Evolutionary conservation across 1,140 invertebrate species (phyloP).

Genomic region (Drepana arcuata): DNA sequence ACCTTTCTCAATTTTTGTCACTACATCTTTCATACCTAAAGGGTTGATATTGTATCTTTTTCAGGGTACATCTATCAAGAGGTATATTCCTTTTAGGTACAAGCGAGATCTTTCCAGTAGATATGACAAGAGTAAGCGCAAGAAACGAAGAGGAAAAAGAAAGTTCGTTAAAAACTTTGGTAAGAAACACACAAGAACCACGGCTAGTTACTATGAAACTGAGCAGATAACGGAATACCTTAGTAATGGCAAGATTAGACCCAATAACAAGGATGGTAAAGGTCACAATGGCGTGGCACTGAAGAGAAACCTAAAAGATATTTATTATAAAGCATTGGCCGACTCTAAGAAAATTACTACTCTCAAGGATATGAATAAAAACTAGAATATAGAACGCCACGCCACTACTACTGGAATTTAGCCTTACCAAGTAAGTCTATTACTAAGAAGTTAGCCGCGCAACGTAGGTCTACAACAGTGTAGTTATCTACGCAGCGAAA

Average conservation of each 20-base stretch:
- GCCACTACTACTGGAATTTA: no score
- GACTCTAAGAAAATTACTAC: slow-evolving; percentile 11
- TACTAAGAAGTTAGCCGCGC: no score
- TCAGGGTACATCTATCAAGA: no score
- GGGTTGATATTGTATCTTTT: no score
- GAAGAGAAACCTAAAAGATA: slow-evolving; percentile 16
- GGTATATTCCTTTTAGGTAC: slow-evolving; percentile 7
- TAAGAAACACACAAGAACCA: slow-evolving; percentile 26
- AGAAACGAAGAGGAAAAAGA: slow-evolving; percentile 5
- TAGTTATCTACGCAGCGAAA: no score
- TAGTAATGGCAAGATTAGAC: neutral
- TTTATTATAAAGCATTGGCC: slow-evolving; percentile 12
- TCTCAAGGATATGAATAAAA: no score
- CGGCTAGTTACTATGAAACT: slow-evolving; percentile 7
- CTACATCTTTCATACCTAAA: no score
- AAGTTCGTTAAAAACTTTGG: slow-evolving; percentile 22
- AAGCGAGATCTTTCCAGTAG: slow-evolving; percentile 9
- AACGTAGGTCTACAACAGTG: no score
- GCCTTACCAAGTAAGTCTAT: no score
- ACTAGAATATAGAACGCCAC: no score
- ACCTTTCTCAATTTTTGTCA: no score
- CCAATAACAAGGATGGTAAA: neutral
- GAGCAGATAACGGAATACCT: slow-evolving; percentile 4
- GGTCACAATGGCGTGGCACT: neutral
- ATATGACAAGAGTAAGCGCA: slow-evolving; percentile 2